Base-by-base conservation (phyloP, 2,888 invertebrate genomes). In the Eupithecia insigniata region DNA sequence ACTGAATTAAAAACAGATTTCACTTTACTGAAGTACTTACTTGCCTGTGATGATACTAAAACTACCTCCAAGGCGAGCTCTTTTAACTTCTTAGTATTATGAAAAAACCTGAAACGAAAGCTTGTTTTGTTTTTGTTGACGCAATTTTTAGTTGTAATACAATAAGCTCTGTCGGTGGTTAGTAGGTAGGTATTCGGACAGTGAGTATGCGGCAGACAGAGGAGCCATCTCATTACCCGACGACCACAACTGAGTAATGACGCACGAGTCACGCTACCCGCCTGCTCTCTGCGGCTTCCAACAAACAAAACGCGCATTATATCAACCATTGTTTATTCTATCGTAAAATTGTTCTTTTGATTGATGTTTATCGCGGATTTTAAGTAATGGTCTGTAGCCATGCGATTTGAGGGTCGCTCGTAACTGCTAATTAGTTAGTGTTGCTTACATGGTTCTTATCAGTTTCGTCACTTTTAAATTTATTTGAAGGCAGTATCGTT, bases 231-330 rank as follows among this genome's bases (percentile, higher is more conserved):
- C 90, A 91, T 90, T 91, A 90, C 88, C 85, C 85, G 78, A 84
- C 84, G 84, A 90, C 91, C 91, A 82, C 90, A 88, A 82, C 82
- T 87, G 88, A 89, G 88, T 89, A 90, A 90, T 88, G 89, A 86
- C 84, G 84, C 81, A 79, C 79, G 80, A 84, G 87, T 87, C 87
- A 89, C 86, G 89, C 85, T 80, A 84, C 70, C 81, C 77, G 79
- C 82, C 76, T 78, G 81, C 82, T 84, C 87, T 85, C 84, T 87
- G 87, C 78, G 85, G 87, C 80, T 83, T 79, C 77, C 76, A 79
- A 83, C 83, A 84, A 84, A 86, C 81, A 86, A 84, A 84, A 87
- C 83, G 83, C 82, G 76, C 78, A 79, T 78, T 81, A 81, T 79
- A 74, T 73, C 76, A 74, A 71, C 80, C 76, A 79, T 81, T 77